Evolutionary conservation across 2,113 vertebrate genomes (phyloP), one percentile per base, ranked within the genome.

Genomic region (Sinocyclocheilus anophthalmus): DNA sequence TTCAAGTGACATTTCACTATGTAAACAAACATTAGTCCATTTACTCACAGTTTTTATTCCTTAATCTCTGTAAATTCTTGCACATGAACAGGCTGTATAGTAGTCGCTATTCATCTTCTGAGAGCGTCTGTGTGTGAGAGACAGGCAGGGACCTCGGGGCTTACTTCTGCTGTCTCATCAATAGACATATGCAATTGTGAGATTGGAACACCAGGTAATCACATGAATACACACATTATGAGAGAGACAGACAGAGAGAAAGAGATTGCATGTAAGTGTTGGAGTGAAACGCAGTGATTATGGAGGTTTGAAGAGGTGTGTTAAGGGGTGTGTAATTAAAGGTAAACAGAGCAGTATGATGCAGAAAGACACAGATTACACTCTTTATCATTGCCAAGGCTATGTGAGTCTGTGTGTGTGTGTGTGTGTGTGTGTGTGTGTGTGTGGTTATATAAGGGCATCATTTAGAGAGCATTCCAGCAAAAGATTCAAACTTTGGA

Each of bases 201-300:
- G 87, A 85, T 81, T 76, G 82, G 79, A 86, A 89, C 59, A 85
- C 30, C 87, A 87, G 84, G 72, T 89, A 87, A 86, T 86, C 76
- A 85, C 78, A 65, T 72, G 59, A 55, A 76, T 84, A 81, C 83
- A 77, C 70, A 85, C 59, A 88, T 89, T 86, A 67, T 76, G 72
- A 85, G 13, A 55, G 84, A 78, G 33, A 84, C 57, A 75, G 76
- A 39, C 65, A 65, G 69, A 42, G 11, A 26, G 65, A 63, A 53
- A 45, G 69, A 75, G 67, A 81, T 57, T 70, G 70, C 57, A 72
- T 69, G 88, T 76, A 77, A 80, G 53, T 79, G 73, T 67, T 81
- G 61, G 84, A 84, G 67, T 84, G 57, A 84, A 76, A 55, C 72
- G 77, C 48, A 22, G 59, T 70, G 79, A 83, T 65, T 85, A 55